phyloP scores from a whole-genome alignment of 2,888 invertebrate genomes.

The Eristalis tenax region DNA sequence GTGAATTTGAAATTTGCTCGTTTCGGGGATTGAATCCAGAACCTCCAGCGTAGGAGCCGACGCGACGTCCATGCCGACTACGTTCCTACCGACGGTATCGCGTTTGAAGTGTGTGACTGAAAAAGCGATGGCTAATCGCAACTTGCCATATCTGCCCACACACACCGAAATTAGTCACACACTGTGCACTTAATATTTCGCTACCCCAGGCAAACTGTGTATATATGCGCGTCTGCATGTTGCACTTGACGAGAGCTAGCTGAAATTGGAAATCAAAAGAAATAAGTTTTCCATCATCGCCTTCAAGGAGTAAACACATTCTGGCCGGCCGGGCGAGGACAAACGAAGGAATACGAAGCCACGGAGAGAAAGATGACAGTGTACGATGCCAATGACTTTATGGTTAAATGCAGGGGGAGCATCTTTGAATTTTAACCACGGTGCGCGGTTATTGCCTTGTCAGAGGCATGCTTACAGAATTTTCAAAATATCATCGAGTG shows the following conservation, averaged over 20 bases:
- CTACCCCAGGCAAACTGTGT: background rate
- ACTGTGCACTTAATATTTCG: too few species aligned
- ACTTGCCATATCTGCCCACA: too few species aligned
- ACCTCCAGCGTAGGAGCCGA: too few species aligned
- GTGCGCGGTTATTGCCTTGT: slow-evolving; percentile 26
- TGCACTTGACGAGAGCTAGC: slow-evolving; percentile 20
- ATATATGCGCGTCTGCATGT: slow-evolving; percentile 3
- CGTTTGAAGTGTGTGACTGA: too few species aligned
- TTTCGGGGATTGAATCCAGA: too few species aligned
- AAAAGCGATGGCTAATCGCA: too few species aligned
- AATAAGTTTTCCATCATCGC: slow-evolving; percentile 3
- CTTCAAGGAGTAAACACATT: slow-evolving; percentile 23
- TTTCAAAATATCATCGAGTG: slow-evolving; percentile 9
- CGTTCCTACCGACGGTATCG: too few species aligned
- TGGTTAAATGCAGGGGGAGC: slow-evolving; percentile 3
- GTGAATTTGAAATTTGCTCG: too few species aligned
- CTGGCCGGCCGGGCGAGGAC: background rate
- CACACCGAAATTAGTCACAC: too few species aligned
- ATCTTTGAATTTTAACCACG: slow-evolving; percentile 36
- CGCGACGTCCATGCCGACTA: too few species aligned
- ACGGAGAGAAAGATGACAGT: background rate
- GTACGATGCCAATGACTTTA: background rate
- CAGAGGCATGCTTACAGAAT: slow-evolving; percentile 16
- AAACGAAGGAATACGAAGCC: background rate
- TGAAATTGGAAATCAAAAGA: slow-evolving; percentile 3